These are phyloP conservation scores for Brenthis ino DNA, from an alignment of 2,888 invertebrate genomes.

Conservation along the genomic window DNA sequence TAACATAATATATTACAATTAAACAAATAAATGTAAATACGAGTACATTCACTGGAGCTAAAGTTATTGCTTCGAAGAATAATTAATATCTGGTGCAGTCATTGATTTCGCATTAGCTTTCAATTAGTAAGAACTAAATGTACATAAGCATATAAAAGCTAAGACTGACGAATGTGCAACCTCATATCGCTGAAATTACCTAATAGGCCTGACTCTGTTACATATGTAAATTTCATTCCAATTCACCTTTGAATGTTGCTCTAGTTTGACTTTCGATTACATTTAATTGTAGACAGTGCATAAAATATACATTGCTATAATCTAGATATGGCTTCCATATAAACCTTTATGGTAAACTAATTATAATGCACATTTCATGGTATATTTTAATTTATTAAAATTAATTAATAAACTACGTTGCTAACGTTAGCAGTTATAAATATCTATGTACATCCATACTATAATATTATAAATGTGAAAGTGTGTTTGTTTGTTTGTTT, in stretches of 20 bases:
- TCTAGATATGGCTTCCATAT: no score
- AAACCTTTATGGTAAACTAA: background rate
- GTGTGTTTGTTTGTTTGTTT: no score
- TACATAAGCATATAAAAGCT: background rate
- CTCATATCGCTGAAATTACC: background rate
- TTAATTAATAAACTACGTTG: no score
- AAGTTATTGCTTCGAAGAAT: constrained; percentile 21
- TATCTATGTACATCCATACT: no score
- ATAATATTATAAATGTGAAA: no score
- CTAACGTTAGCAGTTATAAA: no score
- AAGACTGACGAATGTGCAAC: background rate
- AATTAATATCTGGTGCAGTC: constrained; percentile 24
- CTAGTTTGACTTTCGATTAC: background rate
- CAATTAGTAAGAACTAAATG: constrained; percentile 6
- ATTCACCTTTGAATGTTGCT: background rate
- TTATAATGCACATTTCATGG: no score
- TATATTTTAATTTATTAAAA: no score
- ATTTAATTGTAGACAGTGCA: background rate
- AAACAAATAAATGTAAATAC: background rate
- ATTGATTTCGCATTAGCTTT: constrained; percentile 30
- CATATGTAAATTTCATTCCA: no score
- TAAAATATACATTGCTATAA: background rate
- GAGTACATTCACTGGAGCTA: background rate
- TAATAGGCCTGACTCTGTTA: background rate
- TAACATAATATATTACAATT: background rate